Percentiles rank a stretch among this genome's conserved stretches.
phyloP scores from a whole-genome alignment of 2,113 vertebrate genomes.

The pig (Sus scrofa) region T2T-Sscrofa CM000815.6:93695001-93695500 shows the following conservation, averaged over 20 bases:
- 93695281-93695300: not conserved
- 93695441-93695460: not conserved
- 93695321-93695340: not conserved
- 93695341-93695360: not conserved
- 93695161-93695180: constrained; percentile 79
- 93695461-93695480: not conserved
- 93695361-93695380: not conserved
- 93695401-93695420: not conserved
- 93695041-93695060: no score
- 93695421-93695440: no score
- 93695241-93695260: not conserved
- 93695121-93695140: constrained; percentile 74
- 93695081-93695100: not conserved
- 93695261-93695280: no score
- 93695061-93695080: no score
- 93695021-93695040: no score
- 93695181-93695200: fast-evolving
- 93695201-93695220: not conserved
- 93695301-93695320: not conserved
- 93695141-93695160: constrained; percentile 84
- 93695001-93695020: not conserved
- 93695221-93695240: fast-evolving
- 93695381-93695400: no score
- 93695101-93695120: constrained; percentile 39
- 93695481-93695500: not conserved